Conservation (phyloP, 2,888 invertebrate genomes). For the Melitaea athalia region DNA sequence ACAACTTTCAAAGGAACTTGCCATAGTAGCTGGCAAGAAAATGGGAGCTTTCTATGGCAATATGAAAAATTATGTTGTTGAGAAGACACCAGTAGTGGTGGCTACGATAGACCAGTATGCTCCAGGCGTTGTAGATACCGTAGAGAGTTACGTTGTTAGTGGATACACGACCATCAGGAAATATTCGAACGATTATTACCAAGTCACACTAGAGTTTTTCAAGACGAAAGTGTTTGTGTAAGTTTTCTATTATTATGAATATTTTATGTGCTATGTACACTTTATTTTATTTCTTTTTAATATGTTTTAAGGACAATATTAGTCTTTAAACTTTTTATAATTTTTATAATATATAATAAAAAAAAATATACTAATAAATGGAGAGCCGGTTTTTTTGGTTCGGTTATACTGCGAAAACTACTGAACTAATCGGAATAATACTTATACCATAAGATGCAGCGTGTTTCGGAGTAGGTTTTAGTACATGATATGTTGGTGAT, state of each 20-base stretch:
- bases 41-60: constrained; percentile 73
- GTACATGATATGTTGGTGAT: no score
- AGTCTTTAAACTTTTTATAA: no score
- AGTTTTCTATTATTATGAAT: constrained; percentile 65
- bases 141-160: constrained; percentile 75
- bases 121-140: constrained; percentile 86
- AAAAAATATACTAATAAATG: no score
- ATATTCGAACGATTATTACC: constrained; percentile 76
- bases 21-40: constrained; percentile 79
- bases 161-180: constrained; percentile 73
- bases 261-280: no score
- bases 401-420: no score
- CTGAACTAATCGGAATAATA: no score
- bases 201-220: constrained; percentile 83
- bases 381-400: no score
- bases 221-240: constrained; percentile 90
- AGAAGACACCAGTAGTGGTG: constrained; percentile 74
- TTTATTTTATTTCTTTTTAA: no score
- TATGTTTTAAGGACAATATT: no score
- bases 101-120: constrained; percentile 85
- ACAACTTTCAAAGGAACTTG: constrained; percentile 82
- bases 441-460: no score
- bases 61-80: constrained; percentile 72
- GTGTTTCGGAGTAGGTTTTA: no score
- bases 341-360: no score